Percentiles rank a stretch among this genome's conserved stretches.
Evolutionary conservation across 2,113 vertebrate species (phyloP).

Genomic region (Pundamilia nyererei): DNA sequence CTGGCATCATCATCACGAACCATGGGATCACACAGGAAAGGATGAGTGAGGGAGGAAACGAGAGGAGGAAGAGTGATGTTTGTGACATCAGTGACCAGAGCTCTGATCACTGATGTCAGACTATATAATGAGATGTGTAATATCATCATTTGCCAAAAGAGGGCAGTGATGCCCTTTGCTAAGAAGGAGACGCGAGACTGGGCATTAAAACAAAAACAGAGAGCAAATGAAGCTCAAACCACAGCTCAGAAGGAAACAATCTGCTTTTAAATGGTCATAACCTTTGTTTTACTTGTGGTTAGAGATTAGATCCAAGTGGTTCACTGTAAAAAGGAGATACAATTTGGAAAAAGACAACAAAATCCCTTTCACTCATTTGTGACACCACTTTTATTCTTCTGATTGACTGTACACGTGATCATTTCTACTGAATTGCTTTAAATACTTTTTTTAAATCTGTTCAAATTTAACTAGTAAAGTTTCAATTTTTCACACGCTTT

Average conservation of each 20-base stretch:
- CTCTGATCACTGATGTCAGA: constrained; percentile 58
- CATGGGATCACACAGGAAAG: background rate
- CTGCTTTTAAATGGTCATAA: background rate
- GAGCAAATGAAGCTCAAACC: constrained; percentile 5
- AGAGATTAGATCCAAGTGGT: background rate
- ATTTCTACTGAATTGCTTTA: background rate
- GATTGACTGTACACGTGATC: background rate
- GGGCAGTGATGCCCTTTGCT: constrained; percentile 53
- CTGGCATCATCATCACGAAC: background rate
- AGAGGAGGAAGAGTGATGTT: background rate
- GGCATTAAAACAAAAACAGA: background rate
- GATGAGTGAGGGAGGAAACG: background rate
- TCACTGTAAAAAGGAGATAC: background rate
- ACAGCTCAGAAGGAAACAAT: background rate
- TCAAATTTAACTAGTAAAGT: background rate
- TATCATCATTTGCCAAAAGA: constrained; percentile 40
- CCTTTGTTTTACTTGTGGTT: background rate
- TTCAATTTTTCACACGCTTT: background rate
- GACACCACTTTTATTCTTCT: background rate
- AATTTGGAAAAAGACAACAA: background rate
- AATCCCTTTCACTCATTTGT: background rate
- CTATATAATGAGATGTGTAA: constrained; percentile 55
- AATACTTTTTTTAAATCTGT: background rate
- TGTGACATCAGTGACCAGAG: background rate
- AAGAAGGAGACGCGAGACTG: background rate